A percentile compares a stretch with the other conserved stretches of the same genome.
Conservation (phyloP, 2,888 invertebrate genomes). For the Agriopis marginaria region DNA sequence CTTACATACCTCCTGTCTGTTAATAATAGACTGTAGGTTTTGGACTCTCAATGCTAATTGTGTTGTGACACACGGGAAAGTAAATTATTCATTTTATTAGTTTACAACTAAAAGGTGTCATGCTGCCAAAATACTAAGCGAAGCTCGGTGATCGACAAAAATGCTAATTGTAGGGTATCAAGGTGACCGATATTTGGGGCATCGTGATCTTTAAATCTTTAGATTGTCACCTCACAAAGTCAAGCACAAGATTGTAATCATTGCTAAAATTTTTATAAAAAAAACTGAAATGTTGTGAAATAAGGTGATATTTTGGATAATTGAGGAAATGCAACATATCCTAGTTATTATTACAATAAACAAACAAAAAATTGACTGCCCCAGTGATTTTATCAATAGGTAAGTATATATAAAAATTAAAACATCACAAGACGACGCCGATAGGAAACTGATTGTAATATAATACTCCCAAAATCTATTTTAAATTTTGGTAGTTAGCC, state of each 20-base stretch:
- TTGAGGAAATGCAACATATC: background rate
- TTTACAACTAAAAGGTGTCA: slow-evolving; percentile 40
- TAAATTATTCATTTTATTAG: slow-evolving; percentile 42
- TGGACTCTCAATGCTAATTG: slow-evolving; percentile 30
- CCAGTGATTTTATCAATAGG: background rate
- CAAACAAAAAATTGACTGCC: background rate
- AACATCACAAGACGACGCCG: background rate
- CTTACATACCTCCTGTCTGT: background rate
- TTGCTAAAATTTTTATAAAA: background rate
- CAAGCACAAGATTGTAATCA: background rate
- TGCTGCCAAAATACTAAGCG: slow-evolving; percentile 45
- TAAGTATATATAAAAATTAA: background rate
- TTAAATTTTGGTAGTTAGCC: slow-evolving; percentile 14
- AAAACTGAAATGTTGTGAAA: background rate
- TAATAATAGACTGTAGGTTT: slow-evolving; percentile 36
- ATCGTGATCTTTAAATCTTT: slow-evolving; percentile 23
- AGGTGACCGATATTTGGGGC: slow-evolving; percentile 45
- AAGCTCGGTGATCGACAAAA: slow-evolving; percentile 43
- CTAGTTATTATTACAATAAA: background rate
- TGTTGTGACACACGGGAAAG: slow-evolving; percentile 34
- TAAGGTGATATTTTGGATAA: background rate
- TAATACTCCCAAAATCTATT: slow-evolving; percentile 18
- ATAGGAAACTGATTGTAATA: slow-evolving; percentile 15
- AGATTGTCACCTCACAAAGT: slow-evolving; percentile 5
- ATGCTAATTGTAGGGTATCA: slow-evolving; percentile 43